Percentiles rank a stretch among this genome's conserved stretches.
These are phyloP conservation scores for Calameuta pallipes DNA, from an alignment of 2,888 invertebrate species.

Conservation along the genomic window DNA sequence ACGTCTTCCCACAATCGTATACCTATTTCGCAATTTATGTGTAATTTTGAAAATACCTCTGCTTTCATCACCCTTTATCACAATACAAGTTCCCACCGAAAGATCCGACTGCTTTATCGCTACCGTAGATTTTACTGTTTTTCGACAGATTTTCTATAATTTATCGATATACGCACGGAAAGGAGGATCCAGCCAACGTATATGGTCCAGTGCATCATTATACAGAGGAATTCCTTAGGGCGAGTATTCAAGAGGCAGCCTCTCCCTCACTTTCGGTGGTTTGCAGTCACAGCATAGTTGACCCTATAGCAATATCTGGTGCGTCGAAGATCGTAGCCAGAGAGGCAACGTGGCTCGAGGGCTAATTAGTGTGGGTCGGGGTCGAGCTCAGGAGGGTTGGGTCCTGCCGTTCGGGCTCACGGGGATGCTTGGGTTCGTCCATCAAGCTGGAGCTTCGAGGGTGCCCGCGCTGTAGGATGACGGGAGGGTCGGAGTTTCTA, in stretches of 20 bases:
- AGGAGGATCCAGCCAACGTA: not conserved
- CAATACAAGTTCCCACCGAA: not conserved
- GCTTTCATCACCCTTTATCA: not conserved
- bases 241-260: not conserved
- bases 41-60: not conserved
- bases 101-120: too few species aligned
- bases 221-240: not conserved
- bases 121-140: not conserved
- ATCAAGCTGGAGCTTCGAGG: not conserved
- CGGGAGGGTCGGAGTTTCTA: not conserved
- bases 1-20: not conserved
- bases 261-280: not conserved
- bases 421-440: not conserved
- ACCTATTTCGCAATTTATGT: not conserved
- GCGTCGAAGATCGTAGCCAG: not conserved
- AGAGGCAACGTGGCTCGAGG: not conserved
- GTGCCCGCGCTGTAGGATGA: not conserved
- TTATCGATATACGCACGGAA: not conserved
- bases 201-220: not conserved
- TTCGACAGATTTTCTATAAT: not conserved
- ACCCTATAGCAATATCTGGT: not conserved
- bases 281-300: not conserved
- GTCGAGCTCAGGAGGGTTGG: not conserved
- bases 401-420: not conserved
- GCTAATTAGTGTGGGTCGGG: not conserved